Evolutionary conservation across 2,888 invertebrate genomes (phyloP), one percentile per base, ranked within the genome.

Genomic region (Synergus gifuensis): DNA sequence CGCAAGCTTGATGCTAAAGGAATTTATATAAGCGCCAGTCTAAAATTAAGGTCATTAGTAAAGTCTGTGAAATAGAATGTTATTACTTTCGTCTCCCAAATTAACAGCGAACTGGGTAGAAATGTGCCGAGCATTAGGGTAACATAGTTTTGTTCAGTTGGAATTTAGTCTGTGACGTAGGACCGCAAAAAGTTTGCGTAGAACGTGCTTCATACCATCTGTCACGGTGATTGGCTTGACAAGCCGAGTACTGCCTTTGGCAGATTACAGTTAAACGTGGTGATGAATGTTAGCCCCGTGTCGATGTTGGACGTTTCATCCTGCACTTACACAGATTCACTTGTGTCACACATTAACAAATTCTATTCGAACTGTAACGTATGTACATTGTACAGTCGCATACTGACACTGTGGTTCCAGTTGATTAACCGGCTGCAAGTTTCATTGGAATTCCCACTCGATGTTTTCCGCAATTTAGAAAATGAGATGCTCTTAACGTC

Each of bases 201-300:
- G 77, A 81, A 73, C 67, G 63, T 28, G 69, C 42, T 76, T 40
- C 69, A 76, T 79, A 80, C 81, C 82, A 83, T 83, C 82, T 81
- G 82, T 83, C 81, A 83, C 78, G 82, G 76, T 82, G 83, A 83
- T 81, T 83, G 82, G 81, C 82, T 62, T 62, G 79, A 82, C 80
- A 83, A 84, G 54, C 54, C 82, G 82, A 83, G 81, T 83, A 80
- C 83, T 78, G 78, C 83, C 79, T 80, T 80, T 83, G 79, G 79
- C 84, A 82, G 84, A 83, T 84, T 81, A 79, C 82, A 73, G 80
- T 80, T 82, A 66, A 69, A 49, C 76, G 79, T 54, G 67, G 79
- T 78, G 81, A 83, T 76, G 76, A 79, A 73, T 69, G 69, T 69
- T 69, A 79, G 76, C 80, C 80, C 79, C 84, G 81, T 79, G 81